A percentile compares a stretch with the other conserved stretches of the same genome.
Evolutionary conservation across 2,797 vertebrate genomes (phyloP).

Genomic region (Sebastes glaucus): DNA sequence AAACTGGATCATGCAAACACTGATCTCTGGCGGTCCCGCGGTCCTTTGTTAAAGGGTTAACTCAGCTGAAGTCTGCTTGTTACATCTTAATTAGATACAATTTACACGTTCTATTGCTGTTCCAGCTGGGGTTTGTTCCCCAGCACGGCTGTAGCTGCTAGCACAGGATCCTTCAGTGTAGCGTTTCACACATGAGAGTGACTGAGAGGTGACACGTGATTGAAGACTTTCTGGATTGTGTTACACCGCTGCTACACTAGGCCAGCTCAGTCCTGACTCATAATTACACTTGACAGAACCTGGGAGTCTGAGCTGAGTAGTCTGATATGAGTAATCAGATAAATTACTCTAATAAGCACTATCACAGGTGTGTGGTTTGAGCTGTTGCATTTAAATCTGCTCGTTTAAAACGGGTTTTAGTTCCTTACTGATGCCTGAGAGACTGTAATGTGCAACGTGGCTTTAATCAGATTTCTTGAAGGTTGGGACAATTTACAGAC

Average conservation of each 20-base stretch:
- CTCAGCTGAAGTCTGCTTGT: neutral
- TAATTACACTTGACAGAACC: constrained; percentile 1
- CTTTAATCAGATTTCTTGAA: neutral
- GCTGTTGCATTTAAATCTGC: neutral
- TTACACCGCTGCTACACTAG: neutral
- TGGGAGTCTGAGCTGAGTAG: neutral
- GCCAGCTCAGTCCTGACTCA: neutral
- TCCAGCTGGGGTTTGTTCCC: neutral
- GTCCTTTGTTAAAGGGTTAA: neutral
- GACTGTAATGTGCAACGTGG: neutral
- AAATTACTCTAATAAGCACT: neutral
- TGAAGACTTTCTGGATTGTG: constrained; percentile 2
- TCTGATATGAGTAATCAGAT: neutral
- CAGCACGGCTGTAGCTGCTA: neutral
- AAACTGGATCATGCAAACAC: too few relatives aligned
- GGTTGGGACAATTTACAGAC: too few relatives aligned
- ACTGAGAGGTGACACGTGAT: constrained; percentile 11
- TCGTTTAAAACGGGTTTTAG: neutral
- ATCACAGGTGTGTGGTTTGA: neutral
- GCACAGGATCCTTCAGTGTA: neutral
- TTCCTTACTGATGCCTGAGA: neutral
- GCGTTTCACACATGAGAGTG: neutral
- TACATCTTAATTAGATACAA: neutral
- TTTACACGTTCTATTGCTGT: neutral
- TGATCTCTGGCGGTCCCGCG: too few relatives aligned